Evolutionary conservation across 2,888 invertebrate species (phyloP), one percentile per base, ranked within the genome.

Genomic region (Lampropteryx suffumata): DNA sequence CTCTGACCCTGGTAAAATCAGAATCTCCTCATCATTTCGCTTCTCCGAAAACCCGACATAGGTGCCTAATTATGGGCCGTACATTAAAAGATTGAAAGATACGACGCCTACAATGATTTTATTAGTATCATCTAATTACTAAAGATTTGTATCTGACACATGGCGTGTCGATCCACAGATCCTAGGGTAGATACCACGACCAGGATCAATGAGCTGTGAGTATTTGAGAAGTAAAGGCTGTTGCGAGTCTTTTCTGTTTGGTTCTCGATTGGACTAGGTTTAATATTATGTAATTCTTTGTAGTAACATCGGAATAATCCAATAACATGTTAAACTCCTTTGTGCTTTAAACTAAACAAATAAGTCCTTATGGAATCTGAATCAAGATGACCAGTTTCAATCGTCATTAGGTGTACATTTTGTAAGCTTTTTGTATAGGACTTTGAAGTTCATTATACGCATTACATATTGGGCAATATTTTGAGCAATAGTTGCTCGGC

Each of bases 121-220:
- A 84, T 85, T 84, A 84, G 71, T 70, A 69, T 81, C 83, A 86
- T 86, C 85, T 86, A 85, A 87, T 87, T 86, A 86, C 79, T 74
- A 71, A 71, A 72, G 86, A 85, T 86, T n/a, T 24, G 51, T 82
- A 86, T 86, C 82, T 55, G 71, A 71, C 84, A 85, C 76, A 83
- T 85, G 86, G 76, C 76, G 66, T 61, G 66, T 59, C 51, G 32
- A 26, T n/a, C 8, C 11, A 12, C 30, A 47, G 80, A 79, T 79
- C 43, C 46, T 52, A 58, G 74, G 65, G 70, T 53, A 74, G 84
- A 84, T 77, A 13, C 2, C n/a, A 5, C 10, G 41, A 39, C 57
- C 46, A 45, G 32, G 33, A 21, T n/a, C 5, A 2, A 42, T 37
- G 46, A n/a, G 24, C 51, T 29, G n/a, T 11, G 35, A 17, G 6